Conservation (phyloP, 2,888 invertebrate species). For the Phyllotreta cruciferae region DNA sequence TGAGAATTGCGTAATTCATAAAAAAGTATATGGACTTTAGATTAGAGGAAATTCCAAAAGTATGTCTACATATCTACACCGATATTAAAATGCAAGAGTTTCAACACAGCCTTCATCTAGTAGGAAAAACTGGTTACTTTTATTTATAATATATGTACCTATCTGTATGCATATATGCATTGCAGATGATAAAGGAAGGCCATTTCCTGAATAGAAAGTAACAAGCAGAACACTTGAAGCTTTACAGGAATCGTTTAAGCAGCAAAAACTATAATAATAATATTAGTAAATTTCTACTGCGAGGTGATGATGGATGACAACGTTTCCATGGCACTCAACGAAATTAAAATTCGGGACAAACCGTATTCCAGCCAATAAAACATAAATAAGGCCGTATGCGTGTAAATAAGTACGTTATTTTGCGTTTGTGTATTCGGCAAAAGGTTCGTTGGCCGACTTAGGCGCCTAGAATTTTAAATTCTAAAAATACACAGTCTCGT, state of each 20-base stretch:
- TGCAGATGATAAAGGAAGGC: conserved; percentile 45
- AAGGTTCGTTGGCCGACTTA: conserved; percentile 60
- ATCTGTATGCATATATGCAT: conserved; percentile 40
- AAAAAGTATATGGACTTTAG: too few relatives aligned
- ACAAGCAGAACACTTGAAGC: conserved; percentile 25
- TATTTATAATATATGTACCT: conserved; percentile 18
- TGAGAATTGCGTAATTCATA: too few relatives aligned
- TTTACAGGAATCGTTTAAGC: conserved; percentile 8
- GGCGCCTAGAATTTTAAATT: conserved; percentile 60
- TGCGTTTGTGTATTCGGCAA: conserved; percentile 51
- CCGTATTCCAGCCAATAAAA: conserved; percentile 36
- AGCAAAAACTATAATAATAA: conserved; percentile 18
- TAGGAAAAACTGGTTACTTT: conserved; percentile 29
- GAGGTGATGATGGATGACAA: too few relatives aligned
- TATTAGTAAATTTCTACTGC: too few relatives aligned
- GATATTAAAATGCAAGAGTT: conserved; percentile 17
- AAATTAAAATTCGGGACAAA: conserved; percentile 11
- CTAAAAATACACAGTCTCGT: conserved; percentile 59
- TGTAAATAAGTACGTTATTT: conserved; percentile 56
- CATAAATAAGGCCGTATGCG: conserved; percentile 41
- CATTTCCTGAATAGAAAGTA: conserved; percentile 52
- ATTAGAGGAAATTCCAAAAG: too few relatives aligned
- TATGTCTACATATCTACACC: not conserved
- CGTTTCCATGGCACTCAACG: not conserved
- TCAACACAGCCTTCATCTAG: conserved; percentile 27